Base-by-base conservation (phyloP, 2,113 vertebrate species). In the Telmatochromis brachygnathus region DNA sequence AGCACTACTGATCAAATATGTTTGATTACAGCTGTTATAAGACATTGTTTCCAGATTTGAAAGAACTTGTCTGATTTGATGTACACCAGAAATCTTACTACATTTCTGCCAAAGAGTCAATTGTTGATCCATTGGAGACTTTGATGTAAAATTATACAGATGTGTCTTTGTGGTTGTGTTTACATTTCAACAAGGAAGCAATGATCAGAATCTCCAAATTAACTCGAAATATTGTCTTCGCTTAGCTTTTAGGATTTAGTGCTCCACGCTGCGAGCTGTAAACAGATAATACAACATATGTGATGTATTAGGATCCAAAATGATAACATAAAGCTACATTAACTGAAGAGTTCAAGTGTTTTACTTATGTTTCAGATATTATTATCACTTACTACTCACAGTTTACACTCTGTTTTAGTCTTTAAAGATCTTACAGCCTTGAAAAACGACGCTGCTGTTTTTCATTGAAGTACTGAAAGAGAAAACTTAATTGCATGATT, bases 61-160 rank as follows among this genome's bases (percentile, higher is more conserved):
- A 26, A 73, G 37, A 53, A 21, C 9, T 35, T 13, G 62, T 9
- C 12, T 14, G 47, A 81, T 82, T 80, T 89, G 58, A 93, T 82
- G 83, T 51, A 7, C 65, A 47, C 88, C 90, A 90, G 81, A 82
- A 86, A 73, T 53, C 79, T 86, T 65, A 58, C 65, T 82, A 39
- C 14, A 35, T 42, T 21, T 53, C 21, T 45, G 81, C 70, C 81
- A 84, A 12, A 37, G 55, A 60, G 49, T 87, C 28, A 85, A 81
- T 49, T 85, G 79, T 73, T 54, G 83, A 91, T 89, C 84, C 62
- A 26, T 45, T 26, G 54, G 83, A 89, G 87, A 65, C 82, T 55
- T 70, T 45, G 83, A 47, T 79, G 62, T 92, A 85, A 93, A 51
- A 81, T 79, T 56, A 60, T 58, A 82, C 86, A 85, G 89, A 90